Conservation (phyloP, 2,888 invertebrate genomes). For the Petrolisthes cinctipes region DNA sequence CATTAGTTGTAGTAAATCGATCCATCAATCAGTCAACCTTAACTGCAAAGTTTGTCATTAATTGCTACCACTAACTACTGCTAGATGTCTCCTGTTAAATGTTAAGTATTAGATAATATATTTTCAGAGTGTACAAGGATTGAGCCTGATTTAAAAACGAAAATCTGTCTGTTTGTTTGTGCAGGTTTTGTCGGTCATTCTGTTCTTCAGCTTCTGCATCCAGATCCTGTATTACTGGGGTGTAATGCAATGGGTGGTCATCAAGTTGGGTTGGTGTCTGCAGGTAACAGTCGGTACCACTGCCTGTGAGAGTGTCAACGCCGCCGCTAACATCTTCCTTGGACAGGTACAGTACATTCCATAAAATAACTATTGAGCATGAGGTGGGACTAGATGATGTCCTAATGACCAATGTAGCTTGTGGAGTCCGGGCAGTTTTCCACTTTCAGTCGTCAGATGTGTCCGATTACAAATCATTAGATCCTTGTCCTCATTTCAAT, state of each 20-base stretch:
- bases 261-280: constrained; percentile 83
- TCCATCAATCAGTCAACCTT: no score
- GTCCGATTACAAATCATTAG: no score
- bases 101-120: background rate
- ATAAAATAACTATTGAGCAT: background rate
- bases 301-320: constrained; percentile 92
- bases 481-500: no score
- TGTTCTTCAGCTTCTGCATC: constrained; percentile 92
- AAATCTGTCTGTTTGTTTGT: constrained; percentile 23
- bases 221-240: constrained; percentile 91
- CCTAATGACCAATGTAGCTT: no score
- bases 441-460: no score
- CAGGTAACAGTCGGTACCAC: constrained; percentile 85
- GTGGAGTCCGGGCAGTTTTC: no score
- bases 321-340: constrained; percentile 93
- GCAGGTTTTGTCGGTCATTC: constrained; percentile 88
- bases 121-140: background rate
- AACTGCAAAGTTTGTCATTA: no score
- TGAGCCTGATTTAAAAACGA: background rate
- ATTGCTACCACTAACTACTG: no score
- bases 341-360: constrained; percentile 79
- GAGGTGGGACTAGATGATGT: no score
- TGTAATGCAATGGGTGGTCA: constrained; percentile 86
- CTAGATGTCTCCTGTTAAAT: background rate
- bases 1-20: no score